Base-by-base conservation (phyloP, 2,888 invertebrate genomes). In the Caenorhabditis imperialis region DNA sequence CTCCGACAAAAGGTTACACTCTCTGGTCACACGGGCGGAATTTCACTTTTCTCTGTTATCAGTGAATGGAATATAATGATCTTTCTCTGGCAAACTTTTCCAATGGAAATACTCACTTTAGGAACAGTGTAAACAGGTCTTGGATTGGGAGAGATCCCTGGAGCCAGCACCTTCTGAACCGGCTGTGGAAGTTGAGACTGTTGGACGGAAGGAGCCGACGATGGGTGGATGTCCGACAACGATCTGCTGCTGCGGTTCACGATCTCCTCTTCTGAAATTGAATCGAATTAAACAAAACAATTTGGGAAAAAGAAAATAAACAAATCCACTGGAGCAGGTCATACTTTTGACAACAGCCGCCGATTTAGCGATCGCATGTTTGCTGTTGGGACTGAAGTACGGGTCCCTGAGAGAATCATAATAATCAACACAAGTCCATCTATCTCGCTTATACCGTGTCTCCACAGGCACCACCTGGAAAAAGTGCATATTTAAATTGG, bases 381-480 rank as follows among this genome's bases (percentile, higher is more conserved):
- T 48, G 12, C 67, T 60, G 20, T 76, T n/a, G 75, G 58, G 38
- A 54, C 57, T 72, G 63, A 71, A 70, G 65, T 67, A 72, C 18
- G 72, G 63, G 53, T 77, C 79, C 54, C 76, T 77, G 65, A 57
- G 70, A 62, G 40, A 44, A 67, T 81, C 79, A 57, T 84, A 84
- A 69, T 73, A 83, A 70, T 84, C 84, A 63, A 75, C 77, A 72
- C 81, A 83, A 45, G 74, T 57, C 84, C 84, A 84, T 58, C 84
- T 73, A 44, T 82, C 81, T 35, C 84, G 71, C 55, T 83, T 83
- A 77, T 84, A 84, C 45, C 76, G 75, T 53, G 80, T 80, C 58
- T 84, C 84, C 37, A 84, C 79, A 14, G 84, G 84, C 12, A 84
- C 84, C 23, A 84, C 81, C 84, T 84, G 77, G 71, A 82, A 58